Evolutionary conservation across 2,797 vertebrate genomes (phyloP).

Genomic region (Poecilia wingei): DNA sequence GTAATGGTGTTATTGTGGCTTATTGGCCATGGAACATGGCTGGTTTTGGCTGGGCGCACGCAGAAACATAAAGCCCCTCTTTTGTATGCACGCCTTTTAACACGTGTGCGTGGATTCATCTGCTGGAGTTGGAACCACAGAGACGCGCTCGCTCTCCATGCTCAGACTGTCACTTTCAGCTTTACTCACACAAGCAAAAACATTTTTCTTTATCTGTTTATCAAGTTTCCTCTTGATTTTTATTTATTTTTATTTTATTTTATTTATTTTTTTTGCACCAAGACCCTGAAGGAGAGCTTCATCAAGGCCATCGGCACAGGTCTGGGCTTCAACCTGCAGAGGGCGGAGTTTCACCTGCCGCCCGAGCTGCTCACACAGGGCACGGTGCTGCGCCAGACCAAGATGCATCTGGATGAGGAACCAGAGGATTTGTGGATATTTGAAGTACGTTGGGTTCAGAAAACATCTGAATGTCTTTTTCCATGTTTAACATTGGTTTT

Average conservation of each 20-base stretch:
- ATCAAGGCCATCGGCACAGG: conserved; percentile 95
- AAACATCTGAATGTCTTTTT: background rate
- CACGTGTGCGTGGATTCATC: conserved; percentile 42
- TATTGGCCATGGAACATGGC: conserved; percentile 56
- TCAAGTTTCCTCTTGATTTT: conserved; percentile 6
- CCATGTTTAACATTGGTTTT: background rate
- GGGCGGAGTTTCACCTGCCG: conserved; percentile 90
- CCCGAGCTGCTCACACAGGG: conserved; percentile 82
- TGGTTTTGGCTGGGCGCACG: conserved; percentile 52
- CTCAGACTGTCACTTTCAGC: conserved; percentile 8
- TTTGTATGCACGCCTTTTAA: conserved; percentile 30
- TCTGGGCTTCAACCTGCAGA: conserved; percentile 91
- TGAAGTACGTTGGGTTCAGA: conserved; percentile 82
- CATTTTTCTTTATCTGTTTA: conserved; percentile 12
- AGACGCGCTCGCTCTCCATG: background rate
- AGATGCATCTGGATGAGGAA: conserved; percentile 90
- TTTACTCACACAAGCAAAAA: conserved; percentile 6
- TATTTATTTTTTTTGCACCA: conserved; percentile 10
- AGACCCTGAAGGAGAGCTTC: conserved; percentile 97
- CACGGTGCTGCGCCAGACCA: conserved; percentile 83
- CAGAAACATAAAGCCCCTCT: conserved; percentile 21
- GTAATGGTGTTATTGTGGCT: conserved; percentile 72
- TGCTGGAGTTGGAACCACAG: conserved; percentile 31
- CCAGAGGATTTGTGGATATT: conserved; percentile 90
- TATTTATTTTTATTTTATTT: too few relatives aligned